A percentile compares a stretch with the other conserved stretches of the same genome.
phyloP scores from a whole-genome alignment of 2,888 invertebrate genomes.

The Ophion slaviceki region DNA sequence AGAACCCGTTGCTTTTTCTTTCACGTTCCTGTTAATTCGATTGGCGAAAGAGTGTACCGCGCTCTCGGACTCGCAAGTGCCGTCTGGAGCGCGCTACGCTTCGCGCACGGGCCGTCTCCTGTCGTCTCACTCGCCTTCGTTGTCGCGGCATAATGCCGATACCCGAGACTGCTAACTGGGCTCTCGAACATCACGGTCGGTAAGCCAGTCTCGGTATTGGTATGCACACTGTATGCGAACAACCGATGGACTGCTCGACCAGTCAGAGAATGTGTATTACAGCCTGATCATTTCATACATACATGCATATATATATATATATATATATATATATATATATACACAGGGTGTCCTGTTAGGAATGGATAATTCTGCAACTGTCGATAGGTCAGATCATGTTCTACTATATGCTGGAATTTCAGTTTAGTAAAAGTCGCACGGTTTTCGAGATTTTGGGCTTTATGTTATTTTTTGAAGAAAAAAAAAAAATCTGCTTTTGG shows the following conservation, averaged over 20 bases:
- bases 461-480: too few relatives aligned
- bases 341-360: neutral
- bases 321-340: neutral
- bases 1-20: neutral
- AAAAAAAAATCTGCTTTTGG: too few relatives aligned
- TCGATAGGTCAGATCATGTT: too few relatives aligned
- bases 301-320: neutral
- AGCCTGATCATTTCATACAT: conserved; percentile 27
- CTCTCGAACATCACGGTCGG: conserved; percentile 67
- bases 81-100: conserved; percentile 52
- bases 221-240: conserved; percentile 42
- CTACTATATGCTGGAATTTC: too few relatives aligned
- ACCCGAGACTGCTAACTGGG: conserved; percentile 72
- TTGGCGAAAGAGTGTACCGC: conserved; percentile 39
- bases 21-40: neutral
- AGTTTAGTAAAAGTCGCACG: too few relatives aligned
- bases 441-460: too few relatives aligned
- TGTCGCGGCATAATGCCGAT: conserved; percentile 74
- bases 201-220: conserved; percentile 34
- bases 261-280: conserved; percentile 52
- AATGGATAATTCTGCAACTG: too few relatives aligned
- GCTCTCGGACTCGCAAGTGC: conserved; percentile 47
- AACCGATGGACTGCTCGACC: conserved; percentile 41
- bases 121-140: conserved; percentile 27
- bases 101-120: conserved; percentile 46